These are phyloP conservation scores for Burhinus oedicnemus DNA, from an alignment of 2,113 vertebrate species.

Conservation along the genomic window DNA sequence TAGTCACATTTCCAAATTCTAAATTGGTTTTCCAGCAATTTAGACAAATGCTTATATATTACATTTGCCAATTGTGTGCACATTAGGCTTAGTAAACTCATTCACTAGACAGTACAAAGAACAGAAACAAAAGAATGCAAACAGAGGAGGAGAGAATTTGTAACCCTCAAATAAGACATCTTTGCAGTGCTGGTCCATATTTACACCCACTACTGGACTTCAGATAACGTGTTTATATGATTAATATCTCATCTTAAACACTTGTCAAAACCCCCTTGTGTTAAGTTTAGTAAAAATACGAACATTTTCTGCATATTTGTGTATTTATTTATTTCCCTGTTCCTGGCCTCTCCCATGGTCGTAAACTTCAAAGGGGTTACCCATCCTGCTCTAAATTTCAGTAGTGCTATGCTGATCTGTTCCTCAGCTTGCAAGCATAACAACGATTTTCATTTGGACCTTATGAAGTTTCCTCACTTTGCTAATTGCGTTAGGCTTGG, in stretches of 20 bases:
- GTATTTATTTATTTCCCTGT: background rate
- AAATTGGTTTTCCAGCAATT: constrained; percentile 7
- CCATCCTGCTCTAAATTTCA: background rate
- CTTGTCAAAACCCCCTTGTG: background rate
- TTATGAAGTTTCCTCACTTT: background rate
- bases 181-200: background rate
- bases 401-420: background rate
- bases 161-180: background rate
- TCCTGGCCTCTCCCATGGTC: background rate
- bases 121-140: background rate
- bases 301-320: background rate
- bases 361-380: background rate
- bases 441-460: background rate
- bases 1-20: background rate
- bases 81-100: constrained; percentile 11
- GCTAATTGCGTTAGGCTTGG: background rate
- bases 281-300: background rate
- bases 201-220: background rate
- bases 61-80: background rate
- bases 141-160: background rate
- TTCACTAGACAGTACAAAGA: background rate
- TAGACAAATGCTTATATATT: background rate
- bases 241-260: background rate
- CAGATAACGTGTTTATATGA: background rate
- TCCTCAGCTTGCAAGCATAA: background rate